Evolutionary conservation across 2,888 invertebrate species (phyloP).

Genomic region (Lithodes maja): DNA sequence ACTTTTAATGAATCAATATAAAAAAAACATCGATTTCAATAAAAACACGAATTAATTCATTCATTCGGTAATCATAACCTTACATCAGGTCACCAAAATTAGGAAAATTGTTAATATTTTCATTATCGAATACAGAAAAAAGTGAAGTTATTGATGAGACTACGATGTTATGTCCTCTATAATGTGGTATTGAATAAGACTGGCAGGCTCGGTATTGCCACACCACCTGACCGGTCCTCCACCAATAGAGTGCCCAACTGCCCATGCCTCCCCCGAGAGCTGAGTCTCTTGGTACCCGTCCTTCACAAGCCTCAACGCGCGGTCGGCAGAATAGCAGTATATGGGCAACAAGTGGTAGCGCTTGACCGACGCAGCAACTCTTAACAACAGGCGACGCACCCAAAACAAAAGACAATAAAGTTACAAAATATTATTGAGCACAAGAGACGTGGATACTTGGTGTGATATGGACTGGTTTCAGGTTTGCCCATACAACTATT

Average conservation of each 20-base stretch:
- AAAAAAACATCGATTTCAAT: no score
- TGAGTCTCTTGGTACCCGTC: conserved; percentile 62
- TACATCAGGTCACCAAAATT: background rate
- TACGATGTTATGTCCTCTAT: no score
- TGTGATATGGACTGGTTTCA: conserved; percentile 68
- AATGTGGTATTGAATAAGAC: no score
- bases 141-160: no score
- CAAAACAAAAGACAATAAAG: conserved; percentile 46
- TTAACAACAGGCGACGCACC: conserved; percentile 48
- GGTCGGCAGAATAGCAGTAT: conserved; percentile 63
- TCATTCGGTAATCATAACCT: background rate
- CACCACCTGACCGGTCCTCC: conserved; percentile 12
- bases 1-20: no score
- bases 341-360: conserved; percentile 57
- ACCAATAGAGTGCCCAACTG: background rate
- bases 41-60: no score
- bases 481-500: conserved; percentile 66
- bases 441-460: conserved; percentile 64
- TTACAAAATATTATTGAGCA: conserved; percentile 64
- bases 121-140: background rate
- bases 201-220: background rate
- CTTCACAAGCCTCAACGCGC: conserved; percentile 59
- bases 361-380: conserved; percentile 49
- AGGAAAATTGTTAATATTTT: background rate
- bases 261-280: conserved; percentile 39